Conservation (phyloP, 2,888 invertebrate species). For the Celastrina argiolus region DNA sequence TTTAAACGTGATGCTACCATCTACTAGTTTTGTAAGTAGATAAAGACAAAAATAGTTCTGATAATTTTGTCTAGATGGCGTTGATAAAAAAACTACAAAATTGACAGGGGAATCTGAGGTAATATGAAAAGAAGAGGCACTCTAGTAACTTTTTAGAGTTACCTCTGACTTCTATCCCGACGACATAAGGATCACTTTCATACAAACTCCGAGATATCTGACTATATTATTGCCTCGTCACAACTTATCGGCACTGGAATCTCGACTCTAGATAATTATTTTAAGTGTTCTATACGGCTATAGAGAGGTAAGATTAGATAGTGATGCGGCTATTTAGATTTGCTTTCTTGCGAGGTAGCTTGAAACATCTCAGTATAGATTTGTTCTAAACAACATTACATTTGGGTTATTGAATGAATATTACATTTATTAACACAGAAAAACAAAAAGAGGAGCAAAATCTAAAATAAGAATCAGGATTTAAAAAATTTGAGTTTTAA, state of each 20-base stretch:
- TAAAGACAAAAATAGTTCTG: neutral
- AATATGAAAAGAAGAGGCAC: neutral
- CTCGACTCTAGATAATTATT: constrained; percentile 13
- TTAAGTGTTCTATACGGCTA: constrained; percentile 5
- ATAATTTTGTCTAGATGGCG: neutral
- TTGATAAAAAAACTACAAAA: neutral
- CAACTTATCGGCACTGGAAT: constrained; percentile 1
- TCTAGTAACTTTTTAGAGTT: no score
- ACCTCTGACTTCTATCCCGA: no score
- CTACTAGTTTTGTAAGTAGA: neutral
- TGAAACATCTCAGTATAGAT: neutral
- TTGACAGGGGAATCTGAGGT: neutral
- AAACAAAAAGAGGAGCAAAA: no score
- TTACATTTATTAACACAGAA: no score
- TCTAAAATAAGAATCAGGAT: no score
- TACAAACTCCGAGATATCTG: no score
- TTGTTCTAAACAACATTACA: no score
- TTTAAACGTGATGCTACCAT: no score
- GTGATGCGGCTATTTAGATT: neutral
- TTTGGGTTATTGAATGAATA: no score
- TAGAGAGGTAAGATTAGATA: constrained; percentile 10
- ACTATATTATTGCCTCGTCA: neutral
- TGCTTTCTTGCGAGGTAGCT: neutral
- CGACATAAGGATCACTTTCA: no score
- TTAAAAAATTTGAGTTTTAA: no score